Base-by-base conservation (phyloP, 2,113 vertebrate genomes). In the Tenrec ecaudatus region DNA sequence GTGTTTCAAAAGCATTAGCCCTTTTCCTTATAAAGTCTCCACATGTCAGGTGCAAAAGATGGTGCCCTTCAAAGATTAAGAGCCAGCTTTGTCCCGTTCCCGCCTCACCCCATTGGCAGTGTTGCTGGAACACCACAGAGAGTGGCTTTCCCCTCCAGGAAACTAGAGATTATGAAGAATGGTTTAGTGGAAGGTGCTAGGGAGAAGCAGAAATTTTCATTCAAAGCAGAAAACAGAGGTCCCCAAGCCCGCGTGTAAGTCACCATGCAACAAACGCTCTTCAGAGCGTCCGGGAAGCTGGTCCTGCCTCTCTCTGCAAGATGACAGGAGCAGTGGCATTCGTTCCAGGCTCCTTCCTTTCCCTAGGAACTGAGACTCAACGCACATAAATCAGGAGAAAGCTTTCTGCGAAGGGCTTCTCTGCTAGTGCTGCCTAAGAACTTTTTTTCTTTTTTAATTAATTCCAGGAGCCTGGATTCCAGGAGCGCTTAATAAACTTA, bases 401-500 rank as follows among this genome's bases (percentile, higher is more conserved):
- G 6, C 73, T 96, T 95, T 60, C n/a, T 89, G 9, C 3, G n/a
- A 86, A 82, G 66, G 77, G 8, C 92, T 96, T 95, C 58, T 92
- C 23, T 71, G 11, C 1, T 68, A 3, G 2, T 4, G 17, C 36
- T 88, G 58, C 64, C 64, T 86, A 81, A 33, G 38, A 93, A 93
- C 40, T 0, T 2, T 29, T 58, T 68, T 57, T 79, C 29, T 31
- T 60, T 36, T n/a, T 25, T 40, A 94, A 96, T 95, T 96, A 96
- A 94, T 94, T 92, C 16, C 77, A 92, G 57, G 76, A 96, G 88
- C 38, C 57, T 89, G 75, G 92, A 94, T 76, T 96, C 64, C 94
- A 97, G 64, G 29, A 95, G 43, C 1, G 10, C 86, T 95, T 95
- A 95, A 83, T 96, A 97, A 96, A 96, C 22, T 12, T 27, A 25